Percentiles rank a stretch among this genome's conserved stretches.
phyloP scores from a whole-genome alignment of 2,888 invertebrate species.

The Fragum fragum region DNA sequence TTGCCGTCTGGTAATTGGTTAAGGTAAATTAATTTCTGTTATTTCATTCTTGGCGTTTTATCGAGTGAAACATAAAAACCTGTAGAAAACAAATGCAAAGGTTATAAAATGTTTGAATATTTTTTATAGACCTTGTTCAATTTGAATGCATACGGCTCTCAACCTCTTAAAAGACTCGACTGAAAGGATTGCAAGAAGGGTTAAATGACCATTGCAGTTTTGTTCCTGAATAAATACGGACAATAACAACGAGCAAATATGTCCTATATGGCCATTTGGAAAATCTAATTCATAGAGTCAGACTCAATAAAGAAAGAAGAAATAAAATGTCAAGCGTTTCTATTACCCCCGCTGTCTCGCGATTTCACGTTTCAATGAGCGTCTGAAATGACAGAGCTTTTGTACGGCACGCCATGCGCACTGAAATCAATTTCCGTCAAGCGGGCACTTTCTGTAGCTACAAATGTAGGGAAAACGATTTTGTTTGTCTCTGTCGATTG shows the following conservation, averaged over 20 bases:
- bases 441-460: constrained; percentile 11
- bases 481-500: constrained; percentile 1
- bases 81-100: too few species aligned
- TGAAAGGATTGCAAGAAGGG: too few species aligned
- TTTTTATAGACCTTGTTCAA: too few species aligned
- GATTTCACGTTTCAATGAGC: constrained; percentile 33
- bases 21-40: too few species aligned
- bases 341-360: constrained; percentile 26
- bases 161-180: too few species aligned
- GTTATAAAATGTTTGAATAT: too few species aligned
- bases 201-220: too few species aligned
- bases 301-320: constrained; percentile 26
- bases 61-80: too few species aligned
- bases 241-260: constrained; percentile 16
- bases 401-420: constrained; percentile 28
- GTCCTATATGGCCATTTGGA: constrained; percentile 8
- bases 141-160: too few species aligned
- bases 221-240: neutral
- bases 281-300: constrained; percentile 25
- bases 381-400: constrained; percentile 30
- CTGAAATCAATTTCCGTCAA: constrained; percentile 30
- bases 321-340: constrained; percentile 32
- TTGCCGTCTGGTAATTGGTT: too few species aligned
- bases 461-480: neutral
- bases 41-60: too few species aligned